Evolutionary conservation across 2,888 invertebrate species (phyloP).

Genomic region (Pseudolycoriella hygida): DNA sequence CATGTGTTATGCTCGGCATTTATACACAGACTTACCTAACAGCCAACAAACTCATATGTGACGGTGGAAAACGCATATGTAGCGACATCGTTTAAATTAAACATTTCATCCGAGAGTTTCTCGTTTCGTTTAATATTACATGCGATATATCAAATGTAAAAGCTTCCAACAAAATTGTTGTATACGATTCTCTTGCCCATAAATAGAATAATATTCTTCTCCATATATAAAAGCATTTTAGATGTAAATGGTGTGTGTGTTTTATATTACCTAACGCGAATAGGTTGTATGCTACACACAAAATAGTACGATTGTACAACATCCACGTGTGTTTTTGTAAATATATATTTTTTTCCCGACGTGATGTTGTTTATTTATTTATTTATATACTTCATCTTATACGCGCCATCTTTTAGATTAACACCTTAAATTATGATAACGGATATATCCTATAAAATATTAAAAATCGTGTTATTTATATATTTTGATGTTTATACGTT

Average conservation of each 20-base stretch:
- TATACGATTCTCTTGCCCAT: background rate
- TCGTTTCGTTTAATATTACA: conserved; percentile 7
- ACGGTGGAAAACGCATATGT: conserved; percentile 2
- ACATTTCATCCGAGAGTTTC: conserved; percentile 6
- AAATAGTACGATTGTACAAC: background rate
- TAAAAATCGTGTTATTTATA: conserved; percentile 8
- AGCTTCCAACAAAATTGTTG: conserved; percentile 4
- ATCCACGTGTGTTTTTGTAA: background rate
- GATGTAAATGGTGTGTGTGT: background rate
- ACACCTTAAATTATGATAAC: conserved; percentile 8
- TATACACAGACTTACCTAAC: no score
- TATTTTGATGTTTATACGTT: conserved; percentile 5
- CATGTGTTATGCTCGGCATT: no score
- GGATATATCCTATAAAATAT: conserved; percentile 7
- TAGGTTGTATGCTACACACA: background rate
- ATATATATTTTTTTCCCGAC: background rate
- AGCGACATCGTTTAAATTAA: conserved; percentile 5
- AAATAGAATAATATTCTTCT: no score
- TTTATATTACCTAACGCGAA: background rate
- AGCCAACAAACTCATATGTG: no score
- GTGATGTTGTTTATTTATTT: background rate
- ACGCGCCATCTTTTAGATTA: conserved; percentile 7
- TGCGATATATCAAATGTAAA: conserved; percentile 8
- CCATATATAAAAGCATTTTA: background rate
- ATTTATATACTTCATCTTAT: conserved; percentile 1